Evolutionary conservation across 92 coral and sea anemone species (phyloP).

Genomic region (Muricea muricata): DNA sequence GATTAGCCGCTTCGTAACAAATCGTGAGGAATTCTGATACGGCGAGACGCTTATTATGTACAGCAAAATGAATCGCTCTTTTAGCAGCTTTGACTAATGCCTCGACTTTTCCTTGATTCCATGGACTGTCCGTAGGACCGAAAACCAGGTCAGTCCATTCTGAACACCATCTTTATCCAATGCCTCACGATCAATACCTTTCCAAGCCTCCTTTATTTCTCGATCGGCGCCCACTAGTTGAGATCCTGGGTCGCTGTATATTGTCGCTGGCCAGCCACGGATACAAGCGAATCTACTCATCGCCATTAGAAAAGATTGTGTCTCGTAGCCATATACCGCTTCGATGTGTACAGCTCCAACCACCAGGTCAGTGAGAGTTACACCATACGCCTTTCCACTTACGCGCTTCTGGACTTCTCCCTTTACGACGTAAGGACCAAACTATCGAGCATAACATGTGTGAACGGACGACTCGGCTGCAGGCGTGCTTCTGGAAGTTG

Average conservation of each 20-base stretch:
- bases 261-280: conserved; percentile 70
- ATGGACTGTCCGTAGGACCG: conserved; percentile 70
- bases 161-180: conserved; percentile 45
- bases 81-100: conserved; percentile 71
- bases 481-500: conserved; percentile 61
- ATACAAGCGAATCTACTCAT: conserved; percentile 71
- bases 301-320: conserved; percentile 69
- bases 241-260: conserved; percentile 81
- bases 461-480: conserved; percentile 67
- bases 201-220: conserved; percentile 73
- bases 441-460: conserved; percentile 65
- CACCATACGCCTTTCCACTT: conserved; percentile 77
- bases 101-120: conserved; percentile 79
- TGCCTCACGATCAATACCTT: conserved; percentile 46
- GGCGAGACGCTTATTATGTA: conserved; percentile 69
- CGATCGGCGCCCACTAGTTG: conserved; percentile 70
- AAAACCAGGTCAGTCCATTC: conserved; percentile 73
- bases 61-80: conserved; percentile 75
- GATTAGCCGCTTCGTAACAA: conserved; percentile 66
- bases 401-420: conserved; percentile 73
- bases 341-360: conserved; percentile 73
- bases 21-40: conserved; percentile 72
- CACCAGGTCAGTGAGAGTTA: conserved; percentile 60
- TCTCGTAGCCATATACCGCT: conserved; percentile 71
- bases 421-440: conserved; percentile 72